Evolutionary conservation across 2,797 vertebrate species (phyloP).

Genomic region (Vipera latastei): DNA sequence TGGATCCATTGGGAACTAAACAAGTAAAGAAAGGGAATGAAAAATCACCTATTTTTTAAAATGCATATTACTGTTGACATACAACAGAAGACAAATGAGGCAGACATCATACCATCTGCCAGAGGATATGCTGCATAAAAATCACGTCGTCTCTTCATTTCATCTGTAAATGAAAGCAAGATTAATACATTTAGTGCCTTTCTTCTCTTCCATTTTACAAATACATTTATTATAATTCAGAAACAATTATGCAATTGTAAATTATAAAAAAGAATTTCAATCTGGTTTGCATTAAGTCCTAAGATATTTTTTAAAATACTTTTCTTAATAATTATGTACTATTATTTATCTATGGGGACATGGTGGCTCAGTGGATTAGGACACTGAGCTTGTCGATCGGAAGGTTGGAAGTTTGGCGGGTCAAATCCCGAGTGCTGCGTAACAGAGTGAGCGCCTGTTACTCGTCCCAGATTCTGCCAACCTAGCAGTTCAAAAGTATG

Average conservation of each 20-base stretch:
- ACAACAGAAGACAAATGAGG: not conserved
- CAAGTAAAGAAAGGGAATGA: conserved; percentile 1
- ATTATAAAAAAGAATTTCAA: not conserved
- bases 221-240: not conserved
- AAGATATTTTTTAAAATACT: not conserved
- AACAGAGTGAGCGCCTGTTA: too few relatives aligned
- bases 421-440: too few relatives aligned
- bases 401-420: too few relatives aligned
- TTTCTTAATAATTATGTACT: not conserved
- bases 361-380: too few relatives aligned
- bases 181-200: not conserved
- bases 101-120: conserved; percentile 69
- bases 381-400: too few relatives aligned
- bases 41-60: not conserved
- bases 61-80: not conserved
- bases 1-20: conserved; percentile 72
- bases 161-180: conserved; percentile 64
- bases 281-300: not conserved
- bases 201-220: not conserved
- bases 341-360: not conserved
- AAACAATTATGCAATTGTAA: not conserved
- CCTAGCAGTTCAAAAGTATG: too few relatives aligned
- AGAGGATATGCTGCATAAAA: conserved; percentile 76
- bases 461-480: too few relatives aligned
- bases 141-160: conserved; percentile 80